These are phyloP conservation scores for Lordiphosa clarofinis DNA, from an alignment of 1,140 invertebrate species.

Conservation along the genomic window DNA sequence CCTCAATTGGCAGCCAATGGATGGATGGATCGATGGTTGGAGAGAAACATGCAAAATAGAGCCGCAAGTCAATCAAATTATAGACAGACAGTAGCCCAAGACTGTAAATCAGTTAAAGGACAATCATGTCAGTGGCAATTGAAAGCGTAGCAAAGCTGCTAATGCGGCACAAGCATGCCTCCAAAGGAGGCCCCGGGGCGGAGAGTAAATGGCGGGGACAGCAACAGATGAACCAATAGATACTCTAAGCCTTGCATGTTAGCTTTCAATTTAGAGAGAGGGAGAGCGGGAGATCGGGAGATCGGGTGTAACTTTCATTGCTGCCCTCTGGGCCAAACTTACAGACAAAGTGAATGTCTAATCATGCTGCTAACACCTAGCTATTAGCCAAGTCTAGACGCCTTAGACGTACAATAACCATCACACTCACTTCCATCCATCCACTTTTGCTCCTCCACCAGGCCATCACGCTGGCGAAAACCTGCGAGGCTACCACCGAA, in stretches of 20 bases:
- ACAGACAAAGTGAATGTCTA: constrained; percentile 60
- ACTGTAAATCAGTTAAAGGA: constrained; percentile 72
- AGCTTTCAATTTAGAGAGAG: constrained; percentile 60
- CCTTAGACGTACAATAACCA: constrained; percentile 4
- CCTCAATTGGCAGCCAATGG: constrained; percentile 52
- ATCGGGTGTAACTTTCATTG: constrained; percentile 52
- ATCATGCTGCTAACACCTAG: constrained; percentile 11
- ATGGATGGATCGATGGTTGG: constrained; percentile 17
- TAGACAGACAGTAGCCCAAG: constrained; percentile 49
- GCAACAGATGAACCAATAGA: constrained; percentile 34
- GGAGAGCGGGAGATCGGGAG: not conserved
- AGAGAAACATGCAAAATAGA: constrained; percentile 59
- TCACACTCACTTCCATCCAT: not conserved
- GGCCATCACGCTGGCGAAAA: constrained; percentile 94
- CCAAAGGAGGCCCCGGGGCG: not conserved
- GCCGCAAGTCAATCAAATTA: constrained; percentile 76
- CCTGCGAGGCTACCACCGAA: constrained; percentile 93
- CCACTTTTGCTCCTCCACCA: constrained; percentile 27
- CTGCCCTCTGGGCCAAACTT: constrained; percentile 34
- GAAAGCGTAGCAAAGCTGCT: constrained; percentile 50
- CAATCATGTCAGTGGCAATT: constrained; percentile 62
- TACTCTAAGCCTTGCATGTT: constrained; percentile 51
- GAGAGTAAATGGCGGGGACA: not conserved
- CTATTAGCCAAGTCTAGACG: constrained; percentile 59
- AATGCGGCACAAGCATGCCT: constrained; percentile 40